Percentiles rank a stretch among this genome's conserved stretches.
Conservation (phyloP, 2,797 vertebrate species). For the Mus spretus region DNA sequence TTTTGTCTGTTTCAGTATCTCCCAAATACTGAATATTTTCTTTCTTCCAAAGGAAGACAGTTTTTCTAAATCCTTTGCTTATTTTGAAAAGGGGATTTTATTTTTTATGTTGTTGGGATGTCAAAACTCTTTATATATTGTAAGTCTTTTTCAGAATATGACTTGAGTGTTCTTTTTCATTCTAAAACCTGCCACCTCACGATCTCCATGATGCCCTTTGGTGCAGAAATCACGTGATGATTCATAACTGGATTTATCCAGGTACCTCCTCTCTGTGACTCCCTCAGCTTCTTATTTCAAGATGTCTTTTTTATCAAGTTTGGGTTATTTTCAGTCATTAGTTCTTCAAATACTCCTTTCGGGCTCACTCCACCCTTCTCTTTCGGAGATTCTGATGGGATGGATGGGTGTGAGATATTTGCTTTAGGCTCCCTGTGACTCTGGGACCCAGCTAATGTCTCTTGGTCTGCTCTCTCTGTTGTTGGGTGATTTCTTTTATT, state of each 20-base stretch:
- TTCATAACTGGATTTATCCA: conserved; percentile 16
- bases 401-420: neutral
- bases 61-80: neutral
- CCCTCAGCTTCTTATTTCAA: conserved; percentile 29
- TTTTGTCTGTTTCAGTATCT: neutral
- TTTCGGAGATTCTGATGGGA: neutral
- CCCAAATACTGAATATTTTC: neutral
- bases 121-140: conserved; percentile 20
- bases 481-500: neutral
- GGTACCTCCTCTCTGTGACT: neutral
- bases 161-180: neutral
- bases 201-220: neutral
- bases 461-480: neutral
- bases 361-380: neutral
- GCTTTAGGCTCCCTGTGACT: neutral
- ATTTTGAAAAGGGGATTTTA: neutral
- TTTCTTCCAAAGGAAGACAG: neutral
- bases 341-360: neutral
- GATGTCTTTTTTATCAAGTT: conserved; percentile 30
- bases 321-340: conserved; percentile 18
- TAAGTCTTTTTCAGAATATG: neutral
- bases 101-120: conserved; percentile 24
- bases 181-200: neutral
- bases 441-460: neutral
- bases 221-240: neutral